These are phyloP conservation scores for Centruroides sculpturatus DNA, from an alignment of 1,140 invertebrate species.

Conservation along the genomic window DNA sequence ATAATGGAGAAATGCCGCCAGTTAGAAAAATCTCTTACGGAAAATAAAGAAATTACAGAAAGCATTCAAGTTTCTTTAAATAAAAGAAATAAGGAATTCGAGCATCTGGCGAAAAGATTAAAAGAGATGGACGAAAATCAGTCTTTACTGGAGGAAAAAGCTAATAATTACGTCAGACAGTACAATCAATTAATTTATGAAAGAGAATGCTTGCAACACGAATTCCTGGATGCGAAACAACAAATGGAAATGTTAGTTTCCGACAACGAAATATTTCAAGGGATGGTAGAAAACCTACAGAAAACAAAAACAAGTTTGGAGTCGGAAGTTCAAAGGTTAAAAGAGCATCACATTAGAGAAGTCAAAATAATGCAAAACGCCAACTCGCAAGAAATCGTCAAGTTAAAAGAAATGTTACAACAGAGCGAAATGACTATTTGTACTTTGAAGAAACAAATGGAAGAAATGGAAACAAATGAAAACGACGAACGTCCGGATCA, in stretches of 20 bases:
- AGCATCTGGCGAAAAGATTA: not conserved
- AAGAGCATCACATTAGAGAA: not conserved
- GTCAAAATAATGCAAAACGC: not conserved
- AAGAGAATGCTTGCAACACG: slow-evolving; percentile 1
- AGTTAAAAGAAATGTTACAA: too few relatives aligned
- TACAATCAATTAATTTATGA: not conserved
- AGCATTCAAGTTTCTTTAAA: slow-evolving; percentile 4
- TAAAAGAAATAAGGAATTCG: slow-evolving; percentile 6
- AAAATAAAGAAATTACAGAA: slow-evolving; percentile 3
- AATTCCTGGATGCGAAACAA: slow-evolving; percentile 3
- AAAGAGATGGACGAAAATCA: not conserved
- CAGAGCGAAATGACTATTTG: not conserved
- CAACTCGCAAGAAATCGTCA: too few relatives aligned
- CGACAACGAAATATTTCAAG: slow-evolving; percentile 8
- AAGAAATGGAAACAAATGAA: not conserved
- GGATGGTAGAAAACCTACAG: slow-evolving; percentile 2
- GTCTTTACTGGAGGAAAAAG: not conserved
- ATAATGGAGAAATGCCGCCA: slow-evolving; percentile 2
- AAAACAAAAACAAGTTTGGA: not conserved
- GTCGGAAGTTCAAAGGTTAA: not conserved
- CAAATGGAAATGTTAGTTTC: slow-evolving; percentile 8
- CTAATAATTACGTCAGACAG: not conserved
- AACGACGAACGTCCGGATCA: not conserved
- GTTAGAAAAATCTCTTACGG: slow-evolving; percentile 1
- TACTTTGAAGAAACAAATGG: not conserved